Conservation (phyloP, 2,797 vertebrate species). For the Spizella passerina region DNA sequence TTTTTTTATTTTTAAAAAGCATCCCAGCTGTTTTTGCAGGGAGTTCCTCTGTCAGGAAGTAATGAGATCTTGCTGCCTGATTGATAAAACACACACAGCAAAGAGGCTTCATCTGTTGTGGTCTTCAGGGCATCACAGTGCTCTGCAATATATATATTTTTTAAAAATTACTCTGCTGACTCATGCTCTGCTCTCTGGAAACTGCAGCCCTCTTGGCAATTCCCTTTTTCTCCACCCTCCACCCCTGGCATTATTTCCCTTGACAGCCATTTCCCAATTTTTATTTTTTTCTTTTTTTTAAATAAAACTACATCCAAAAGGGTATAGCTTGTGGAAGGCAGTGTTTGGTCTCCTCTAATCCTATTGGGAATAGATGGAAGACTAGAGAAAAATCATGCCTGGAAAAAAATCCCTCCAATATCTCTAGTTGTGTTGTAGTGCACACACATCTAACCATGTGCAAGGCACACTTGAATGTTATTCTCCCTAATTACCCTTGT, state of each 20-base stretch:
- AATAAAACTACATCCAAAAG: not conserved
- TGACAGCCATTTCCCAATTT: not conserved
- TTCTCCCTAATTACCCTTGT: not conserved
- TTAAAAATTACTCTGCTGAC: slow-evolving; percentile 40
- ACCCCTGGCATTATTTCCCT: not conserved
- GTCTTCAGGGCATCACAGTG: not conserved
- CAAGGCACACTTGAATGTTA: not conserved
- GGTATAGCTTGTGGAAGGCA: not conserved
- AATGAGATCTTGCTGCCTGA: slow-evolving; percentile 33
- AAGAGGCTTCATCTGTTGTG: slow-evolving; percentile 42
- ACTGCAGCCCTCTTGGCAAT: not conserved
- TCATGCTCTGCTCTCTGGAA: slow-evolving; percentile 7
- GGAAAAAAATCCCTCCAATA: not conserved
- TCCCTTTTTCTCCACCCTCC: not conserved
- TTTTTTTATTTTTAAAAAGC: not conserved
- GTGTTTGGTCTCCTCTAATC: not conserved
- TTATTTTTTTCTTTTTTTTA: not conserved
- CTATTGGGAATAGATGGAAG: not conserved
- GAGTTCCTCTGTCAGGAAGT: slow-evolving; percentile 7
- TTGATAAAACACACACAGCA: slow-evolving; percentile 59
- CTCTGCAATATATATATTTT: not conserved
- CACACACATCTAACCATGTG: not conserved
- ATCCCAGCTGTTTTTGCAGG: slow-evolving; percentile 42
- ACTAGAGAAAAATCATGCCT: not conserved
- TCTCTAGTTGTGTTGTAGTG: not conserved